phyloP scores from a whole-genome alignment of 2,797 vertebrate genomes.

The Artibeus lituratus region DNA sequence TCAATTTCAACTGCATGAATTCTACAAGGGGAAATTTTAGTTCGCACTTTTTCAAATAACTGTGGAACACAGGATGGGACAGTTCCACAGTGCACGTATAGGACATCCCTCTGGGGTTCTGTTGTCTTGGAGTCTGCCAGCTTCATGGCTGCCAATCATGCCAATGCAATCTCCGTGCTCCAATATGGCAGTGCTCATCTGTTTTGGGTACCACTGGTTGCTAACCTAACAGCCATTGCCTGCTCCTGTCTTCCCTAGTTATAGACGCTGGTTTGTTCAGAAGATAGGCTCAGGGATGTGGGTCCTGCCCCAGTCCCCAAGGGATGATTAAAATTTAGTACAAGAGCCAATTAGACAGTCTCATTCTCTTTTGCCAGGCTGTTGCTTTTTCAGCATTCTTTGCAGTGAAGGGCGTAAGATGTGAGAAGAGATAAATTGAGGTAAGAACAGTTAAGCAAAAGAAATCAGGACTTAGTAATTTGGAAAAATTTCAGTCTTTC shows the following conservation, averaged over 20 bases:
- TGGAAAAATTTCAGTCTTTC: background rate
- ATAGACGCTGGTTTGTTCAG: background rate
- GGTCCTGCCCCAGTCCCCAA: background rate
- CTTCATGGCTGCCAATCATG: background rate
- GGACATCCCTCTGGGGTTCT: background rate
- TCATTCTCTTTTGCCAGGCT: background rate
- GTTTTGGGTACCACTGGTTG: background rate
- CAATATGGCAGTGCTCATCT: background rate
- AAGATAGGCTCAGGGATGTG: background rate
- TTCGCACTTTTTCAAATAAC: background rate
- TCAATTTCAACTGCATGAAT: background rate
- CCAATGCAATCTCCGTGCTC: background rate
- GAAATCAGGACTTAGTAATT: background rate
- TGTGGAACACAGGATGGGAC: background rate
- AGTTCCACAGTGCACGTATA: background rate
- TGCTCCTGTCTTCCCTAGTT: no score
- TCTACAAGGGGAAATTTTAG: background rate
- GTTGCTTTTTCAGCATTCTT: background rate
- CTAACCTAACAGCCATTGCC: background rate
- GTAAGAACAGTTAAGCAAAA: background rate
- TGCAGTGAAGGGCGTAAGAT: background rate
- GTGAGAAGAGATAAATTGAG: background rate
- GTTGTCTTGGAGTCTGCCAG: background rate
- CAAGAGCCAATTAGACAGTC: background rate
- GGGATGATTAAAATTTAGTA: background rate